These are phyloP conservation scores for Caenorhabditis uteleia DNA, from an alignment of 2,888 invertebrate species.

Conservation along the genomic window DNA sequence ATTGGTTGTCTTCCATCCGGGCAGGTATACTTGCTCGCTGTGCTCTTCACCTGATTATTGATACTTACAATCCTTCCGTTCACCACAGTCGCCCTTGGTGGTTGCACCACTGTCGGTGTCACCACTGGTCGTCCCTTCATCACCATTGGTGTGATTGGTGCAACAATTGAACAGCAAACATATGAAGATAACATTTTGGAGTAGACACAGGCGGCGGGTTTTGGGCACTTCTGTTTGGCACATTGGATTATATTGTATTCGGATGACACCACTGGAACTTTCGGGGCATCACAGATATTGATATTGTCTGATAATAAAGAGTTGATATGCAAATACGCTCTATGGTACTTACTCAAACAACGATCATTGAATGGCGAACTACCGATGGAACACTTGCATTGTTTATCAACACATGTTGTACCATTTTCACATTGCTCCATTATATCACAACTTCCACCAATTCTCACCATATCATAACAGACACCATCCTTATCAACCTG, in stretches of 20 bases:
- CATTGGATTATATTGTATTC: conserved; percentile 34
- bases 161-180: conserved; percentile 36
- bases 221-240: conserved; percentile 36
- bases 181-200: conserved; percentile 44
- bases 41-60: background rate
- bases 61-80: conserved; percentile 9
- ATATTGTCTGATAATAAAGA: conserved; percentile 24
- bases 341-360: conserved; percentile 47
- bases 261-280: conserved; percentile 23
- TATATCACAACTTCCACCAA: conserved; percentile 50
- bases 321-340: background rate
- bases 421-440: conserved; percentile 55
- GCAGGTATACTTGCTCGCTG: conserved; percentile 25
- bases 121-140: background rate
- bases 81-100: conserved; percentile 1
- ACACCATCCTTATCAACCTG: conserved; percentile 5
- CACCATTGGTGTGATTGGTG: background rate
- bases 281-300: conserved; percentile 35
- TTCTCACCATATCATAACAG: conserved; percentile 3
- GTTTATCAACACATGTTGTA: conserved; percentile 37
- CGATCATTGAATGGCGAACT: conserved; percentile 54
- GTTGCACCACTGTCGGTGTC: background rate
- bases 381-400: conserved; percentile 50
- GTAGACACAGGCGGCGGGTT: conserved; percentile 37
- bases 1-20: conserved; percentile 51